Evolutionary conservation across 1,140 invertebrate species (phyloP).

Genomic region (Lamellibrachia luymesi): DNA sequence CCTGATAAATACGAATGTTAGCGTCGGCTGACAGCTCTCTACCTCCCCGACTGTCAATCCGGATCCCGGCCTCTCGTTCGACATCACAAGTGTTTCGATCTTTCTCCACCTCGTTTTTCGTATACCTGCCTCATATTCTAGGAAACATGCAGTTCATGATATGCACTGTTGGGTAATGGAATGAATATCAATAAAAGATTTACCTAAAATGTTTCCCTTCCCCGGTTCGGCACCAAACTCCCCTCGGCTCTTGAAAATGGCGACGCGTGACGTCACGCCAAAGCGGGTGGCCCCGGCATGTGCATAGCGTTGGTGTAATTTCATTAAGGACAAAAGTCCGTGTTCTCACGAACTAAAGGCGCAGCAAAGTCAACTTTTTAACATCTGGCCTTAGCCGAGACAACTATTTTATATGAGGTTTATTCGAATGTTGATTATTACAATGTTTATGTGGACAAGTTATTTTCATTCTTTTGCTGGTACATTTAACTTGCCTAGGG

Average conservation of each 20-base stretch:
- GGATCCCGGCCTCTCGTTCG: neutral
- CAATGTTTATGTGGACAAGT: neutral
- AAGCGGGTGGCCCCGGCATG: neutral
- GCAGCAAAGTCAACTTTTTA: neutral
- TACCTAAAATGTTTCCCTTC: slow-evolving; percentile 5
- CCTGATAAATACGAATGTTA: neutral
- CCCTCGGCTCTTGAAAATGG: slow-evolving; percentile 2
- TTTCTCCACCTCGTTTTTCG: neutral
- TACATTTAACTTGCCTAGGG: too few relatives aligned
- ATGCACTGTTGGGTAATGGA: neutral
- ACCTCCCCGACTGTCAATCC: neutral
- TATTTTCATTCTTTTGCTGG: neutral
- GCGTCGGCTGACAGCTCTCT: neutral
- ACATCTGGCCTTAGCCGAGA: neutral
- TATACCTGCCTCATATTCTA: neutral
- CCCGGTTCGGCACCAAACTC: neutral
- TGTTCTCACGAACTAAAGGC: neutral
- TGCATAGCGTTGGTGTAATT: neutral
- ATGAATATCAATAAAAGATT: neutral
- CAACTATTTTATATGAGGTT: neutral
- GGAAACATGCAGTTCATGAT: neutral
- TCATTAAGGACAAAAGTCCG: neutral
- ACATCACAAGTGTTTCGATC: neutral
- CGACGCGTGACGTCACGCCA: neutral
- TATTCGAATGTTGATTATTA: neutral